Percentiles rank a stretch among this genome's conserved stretches.
Evolutionary conservation across 2,113 vertebrate species (phyloP).

Genomic region (Diphyllodes magnificus): DNA sequence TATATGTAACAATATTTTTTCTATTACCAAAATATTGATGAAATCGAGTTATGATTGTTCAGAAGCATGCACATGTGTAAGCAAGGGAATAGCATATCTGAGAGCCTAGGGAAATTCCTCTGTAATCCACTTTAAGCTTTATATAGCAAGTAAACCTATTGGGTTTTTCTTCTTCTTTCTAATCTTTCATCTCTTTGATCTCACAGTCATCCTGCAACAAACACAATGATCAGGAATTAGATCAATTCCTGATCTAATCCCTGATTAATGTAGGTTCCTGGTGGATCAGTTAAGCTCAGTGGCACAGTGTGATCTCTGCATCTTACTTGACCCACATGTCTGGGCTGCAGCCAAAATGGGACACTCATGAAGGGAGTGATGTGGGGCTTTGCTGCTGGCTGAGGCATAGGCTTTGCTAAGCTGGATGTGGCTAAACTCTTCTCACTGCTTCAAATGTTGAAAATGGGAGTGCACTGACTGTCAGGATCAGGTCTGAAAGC

Average conservation of each 20-base stretch:
- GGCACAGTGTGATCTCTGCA: background rate
- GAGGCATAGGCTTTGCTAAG: background rate
- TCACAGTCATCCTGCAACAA: background rate
- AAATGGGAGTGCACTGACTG: background rate
- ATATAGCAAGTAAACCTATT: background rate
- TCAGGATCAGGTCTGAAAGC: background rate
- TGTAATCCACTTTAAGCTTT: background rate
- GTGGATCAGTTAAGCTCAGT: background rate
- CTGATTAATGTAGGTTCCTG: background rate
- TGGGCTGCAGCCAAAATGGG: background rate
- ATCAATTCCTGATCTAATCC: background rate
- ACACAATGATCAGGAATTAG: too few species aligned
- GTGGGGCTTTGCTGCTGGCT: background rate
- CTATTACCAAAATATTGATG: background rate
- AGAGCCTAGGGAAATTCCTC: background rate
- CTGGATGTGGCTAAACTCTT: background rate
- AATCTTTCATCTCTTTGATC: background rate
- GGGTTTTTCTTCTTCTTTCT: background rate
- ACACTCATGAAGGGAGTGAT: fast-evolving
- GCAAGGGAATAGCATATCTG: background rate
- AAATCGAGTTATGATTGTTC: background rate
- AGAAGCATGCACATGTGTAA: background rate
- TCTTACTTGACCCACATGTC: fast-evolving
- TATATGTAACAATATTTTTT: background rate
- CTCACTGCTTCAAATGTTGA: background rate